Percentiles rank a stretch among this genome's conserved stretches.
Conservation (phyloP, 2,888 invertebrate species). For the Idaea biselata region DNA sequence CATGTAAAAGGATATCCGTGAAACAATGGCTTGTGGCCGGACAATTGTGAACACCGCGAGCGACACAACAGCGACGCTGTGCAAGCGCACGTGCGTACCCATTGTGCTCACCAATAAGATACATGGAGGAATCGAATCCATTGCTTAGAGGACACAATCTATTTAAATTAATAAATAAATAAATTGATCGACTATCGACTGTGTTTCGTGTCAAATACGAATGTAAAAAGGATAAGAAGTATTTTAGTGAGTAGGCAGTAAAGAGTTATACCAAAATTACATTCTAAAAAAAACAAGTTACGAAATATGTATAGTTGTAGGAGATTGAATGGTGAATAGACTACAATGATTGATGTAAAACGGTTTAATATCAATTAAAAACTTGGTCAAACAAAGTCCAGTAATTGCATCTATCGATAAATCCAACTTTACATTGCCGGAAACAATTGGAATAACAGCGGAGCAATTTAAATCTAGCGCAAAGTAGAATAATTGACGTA, state of each 20-base stretch:
- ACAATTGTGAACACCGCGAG: conserved; percentile 59
- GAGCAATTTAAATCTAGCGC: conserved; percentile 37
- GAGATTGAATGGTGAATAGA: neutral
- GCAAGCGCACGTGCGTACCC: conserved; percentile 63
- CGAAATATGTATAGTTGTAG: neutral
- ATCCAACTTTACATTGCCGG: conserved; percentile 28
- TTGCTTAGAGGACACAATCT: neutral
- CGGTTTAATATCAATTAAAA: neutral
- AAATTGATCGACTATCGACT: neutral
- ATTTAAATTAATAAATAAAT: too few relatives aligned
- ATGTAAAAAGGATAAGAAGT: neutral
- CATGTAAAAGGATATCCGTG: conserved; percentile 67
- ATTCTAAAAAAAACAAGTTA: neutral
- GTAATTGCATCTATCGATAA: conserved; percentile 22
- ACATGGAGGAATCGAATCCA: conserved; percentile 24
- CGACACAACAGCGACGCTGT: conserved; percentile 37
- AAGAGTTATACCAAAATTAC: neutral
- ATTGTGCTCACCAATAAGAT: conserved; percentile 64
- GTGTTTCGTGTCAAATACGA: neutral
- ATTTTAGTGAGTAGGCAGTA: too few relatives aligned
- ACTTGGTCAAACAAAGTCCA: conserved; percentile 6
- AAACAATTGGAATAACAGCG: conserved; percentile 39
- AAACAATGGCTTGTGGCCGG: conserved; percentile 62
- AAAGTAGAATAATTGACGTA: conserved; percentile 45
- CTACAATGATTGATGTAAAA: neutral